Conservation (phyloP, 2,888 invertebrate genomes). For the Drosophila cognata region DNA sequence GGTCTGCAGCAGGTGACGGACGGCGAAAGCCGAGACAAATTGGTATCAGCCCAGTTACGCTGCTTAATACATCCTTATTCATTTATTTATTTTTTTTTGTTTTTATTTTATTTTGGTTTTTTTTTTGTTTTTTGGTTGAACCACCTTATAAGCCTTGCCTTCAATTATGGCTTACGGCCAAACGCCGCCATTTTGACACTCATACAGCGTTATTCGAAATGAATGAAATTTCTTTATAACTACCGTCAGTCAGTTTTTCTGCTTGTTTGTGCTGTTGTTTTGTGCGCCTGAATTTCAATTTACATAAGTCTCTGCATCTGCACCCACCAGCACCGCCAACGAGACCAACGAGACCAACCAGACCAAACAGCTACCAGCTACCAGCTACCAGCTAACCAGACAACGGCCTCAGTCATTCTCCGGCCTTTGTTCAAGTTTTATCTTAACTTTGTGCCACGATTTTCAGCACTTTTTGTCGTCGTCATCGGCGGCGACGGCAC, state of each 20-base stretch:
- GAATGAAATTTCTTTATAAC: constrained; percentile 77
- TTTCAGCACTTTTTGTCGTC: constrained; percentile 38
- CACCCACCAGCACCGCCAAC: constrained; percentile 23
- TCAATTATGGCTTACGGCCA: constrained; percentile 69
- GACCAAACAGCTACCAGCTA: neutral
- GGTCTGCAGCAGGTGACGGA: constrained; percentile 60
- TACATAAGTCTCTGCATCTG: constrained; percentile 75
- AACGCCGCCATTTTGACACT: constrained; percentile 75
- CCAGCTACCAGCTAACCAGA: constrained; percentile 15
- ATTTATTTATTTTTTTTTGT: neutral
- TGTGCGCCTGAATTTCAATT: constrained; percentile 81
- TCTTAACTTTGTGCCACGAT: constrained; percentile 54
- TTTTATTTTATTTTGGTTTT: neutral
- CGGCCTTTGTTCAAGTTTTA: constrained; percentile 67
- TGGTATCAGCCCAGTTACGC: constrained; percentile 40
- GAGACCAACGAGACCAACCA: neutral
- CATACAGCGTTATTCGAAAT: constrained; percentile 78
- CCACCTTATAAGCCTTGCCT: constrained; percentile 52
- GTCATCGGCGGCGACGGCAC: neutral
- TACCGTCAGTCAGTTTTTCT: constrained; percentile 63
- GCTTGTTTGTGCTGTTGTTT: constrained; percentile 58
- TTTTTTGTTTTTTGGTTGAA: neutral
- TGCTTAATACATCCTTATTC: constrained; percentile 7
- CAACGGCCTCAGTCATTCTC: constrained; percentile 18
- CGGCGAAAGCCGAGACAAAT: constrained; percentile 69